Base-by-base conservation (phyloP, 2,113 vertebrate genomes). In the Misgurnus mizolepis region DNA sequence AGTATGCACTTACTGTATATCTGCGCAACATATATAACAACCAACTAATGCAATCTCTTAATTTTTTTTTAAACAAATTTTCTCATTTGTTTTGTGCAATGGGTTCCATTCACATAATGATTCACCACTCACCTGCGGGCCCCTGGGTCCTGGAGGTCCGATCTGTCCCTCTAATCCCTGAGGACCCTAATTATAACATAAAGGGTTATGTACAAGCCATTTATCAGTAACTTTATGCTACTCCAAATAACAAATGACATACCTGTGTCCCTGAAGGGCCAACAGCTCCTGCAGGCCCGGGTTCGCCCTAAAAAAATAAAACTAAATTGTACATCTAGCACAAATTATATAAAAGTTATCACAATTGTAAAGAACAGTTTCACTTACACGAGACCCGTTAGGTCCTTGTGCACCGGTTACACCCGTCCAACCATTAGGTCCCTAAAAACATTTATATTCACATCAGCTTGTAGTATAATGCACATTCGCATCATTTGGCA, bases 301-400 rank as follows among this genome's bases (percentile, higher is more conserved):
- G 55, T 39, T 96, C 95, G 10, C 96, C 96, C 96, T 96, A 84
- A 4, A 73, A 87, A 53, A 34, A 34, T 34, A 2, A 34, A 34
- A 34, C 27, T 2, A 15, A 9, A 50, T 27, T 53, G 0, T 12
- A 66, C 17, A 10, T 22, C 34, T 40, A 0, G 8, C 17, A 55
- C 9, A 17, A 12, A 12, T 6, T 69, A 27, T 41, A 9, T 41
- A 27, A 22, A 56, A 6, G 15, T 15, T 4, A 58, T 17, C 69
- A n/a, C 8, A 15, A 69, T 5, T 77, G 10, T 41, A 40, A 64
- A 56, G 12, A 71, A 58, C 1, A 67, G 17, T 2, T 0, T 8
- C 7, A 78, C 91, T 84, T 72, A 96, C 95, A 93, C 93, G 91
- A 2, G 94, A 95, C 70, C 95, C 95, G 2, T 95, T 95, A 74